Base-by-base conservation (phyloP, 2,888 invertebrate species). In the Theristus sp. region DNA sequence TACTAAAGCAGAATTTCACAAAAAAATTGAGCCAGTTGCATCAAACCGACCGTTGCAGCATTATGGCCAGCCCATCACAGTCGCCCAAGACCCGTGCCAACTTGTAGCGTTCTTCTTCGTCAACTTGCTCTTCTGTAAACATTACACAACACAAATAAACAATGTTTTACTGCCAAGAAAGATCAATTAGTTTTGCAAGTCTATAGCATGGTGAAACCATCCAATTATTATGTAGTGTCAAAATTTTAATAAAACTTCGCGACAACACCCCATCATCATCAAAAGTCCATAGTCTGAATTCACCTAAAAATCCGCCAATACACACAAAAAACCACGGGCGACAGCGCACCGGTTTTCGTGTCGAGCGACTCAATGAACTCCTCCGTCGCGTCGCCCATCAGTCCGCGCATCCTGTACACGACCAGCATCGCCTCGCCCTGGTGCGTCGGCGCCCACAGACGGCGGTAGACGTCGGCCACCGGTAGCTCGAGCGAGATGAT, bases 341-440 rank as follows among this genome's bases (percentile, higher is more conserved):
- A 6, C 54, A 62, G 60, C 64, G 64, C 62, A 73, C 73, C 71
- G 75, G 76, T 83, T 75, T 84, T 89, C 70, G 84, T 84, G 65
- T 85, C 87, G 46, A 96, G 79, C 1, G 88, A 87, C 78, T 96
- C 93, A 20, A 96, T 88, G 75, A 98, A 96, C 77, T 96, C 96
- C 74, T 98, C 98, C 0, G 96, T 96, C 0, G 96, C 98, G 76
- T 98, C 98, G 1, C 96, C 98, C 13, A 96, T 81, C 61, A 98
- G 78, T 0, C 96, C 96, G 62, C 96, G 81, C 94, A 98, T 96
- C 56, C 98, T 83, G 76, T 98, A 98, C 38, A 96, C 86, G 13
- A 96, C 87, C 20, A 91, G 82, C 96, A 98, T 96, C 1, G 58
- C 46, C 0, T 93, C 87, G 73, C 93, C 94, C 70, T 90, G 88